These are phyloP conservation scores for Paralichthys olivaceus DNA, from an alignment of 2,113 vertebrate genomes.

Conservation along the genomic window DNA sequence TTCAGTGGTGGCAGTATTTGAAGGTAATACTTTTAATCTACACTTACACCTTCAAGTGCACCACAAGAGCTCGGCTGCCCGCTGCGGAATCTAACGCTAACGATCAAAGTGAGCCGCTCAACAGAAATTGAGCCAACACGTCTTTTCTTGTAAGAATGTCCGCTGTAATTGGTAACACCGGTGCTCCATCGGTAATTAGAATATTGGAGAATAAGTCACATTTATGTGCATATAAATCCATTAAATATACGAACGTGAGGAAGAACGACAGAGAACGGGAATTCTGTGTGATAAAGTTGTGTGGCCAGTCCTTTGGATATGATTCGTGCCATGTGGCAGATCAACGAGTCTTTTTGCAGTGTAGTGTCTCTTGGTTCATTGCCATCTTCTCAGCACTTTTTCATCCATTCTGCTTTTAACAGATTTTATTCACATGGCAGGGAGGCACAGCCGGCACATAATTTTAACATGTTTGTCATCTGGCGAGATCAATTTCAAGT, in stretches of 20 bases:
- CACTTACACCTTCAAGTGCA: not conserved
- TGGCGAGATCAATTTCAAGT: constrained; percentile 15
- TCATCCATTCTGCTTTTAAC: constrained; percentile 19
- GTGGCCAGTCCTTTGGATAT: not conserved
- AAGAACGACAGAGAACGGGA: not conserved
- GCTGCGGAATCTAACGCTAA: not conserved
- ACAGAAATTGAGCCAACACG: not conserved
- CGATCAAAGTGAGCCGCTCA: not conserved
- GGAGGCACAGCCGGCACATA: not conserved
- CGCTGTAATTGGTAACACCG: not conserved
- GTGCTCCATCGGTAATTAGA: not conserved
- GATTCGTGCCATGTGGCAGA: not conserved
- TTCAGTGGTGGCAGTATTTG: not conserved
- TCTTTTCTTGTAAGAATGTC: not conserved
- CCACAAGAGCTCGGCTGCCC: not conserved
- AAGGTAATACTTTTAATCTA: not conserved
- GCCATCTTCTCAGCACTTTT: not conserved
- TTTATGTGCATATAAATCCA: not conserved
- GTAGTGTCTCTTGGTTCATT: not conserved
- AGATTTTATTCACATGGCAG: not conserved
- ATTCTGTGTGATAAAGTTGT: not conserved
- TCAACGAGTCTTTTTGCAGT: not conserved
- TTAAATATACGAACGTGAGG: not conserved
- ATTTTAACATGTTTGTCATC: constrained; percentile 14
- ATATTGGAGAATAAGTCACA: not conserved